Evolutionary conservation across 2,113 vertebrate species (phyloP).

Genomic region (Stegostoma tigrinum): DNA sequence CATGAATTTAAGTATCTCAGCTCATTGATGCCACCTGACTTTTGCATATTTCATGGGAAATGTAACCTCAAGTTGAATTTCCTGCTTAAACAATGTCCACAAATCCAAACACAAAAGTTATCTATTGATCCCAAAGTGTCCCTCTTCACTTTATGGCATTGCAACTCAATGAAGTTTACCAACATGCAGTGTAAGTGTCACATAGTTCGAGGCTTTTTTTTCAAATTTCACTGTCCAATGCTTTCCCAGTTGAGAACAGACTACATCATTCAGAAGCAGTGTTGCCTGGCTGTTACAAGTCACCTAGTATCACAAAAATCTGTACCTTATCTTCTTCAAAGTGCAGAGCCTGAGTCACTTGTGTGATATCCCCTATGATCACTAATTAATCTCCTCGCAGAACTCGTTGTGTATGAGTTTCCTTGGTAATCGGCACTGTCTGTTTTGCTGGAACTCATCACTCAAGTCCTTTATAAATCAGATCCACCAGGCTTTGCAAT

Average conservation of each 20-base stretch:
- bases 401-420: no score
- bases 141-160: no score
- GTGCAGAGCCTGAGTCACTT: neutral
- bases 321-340: neutral
- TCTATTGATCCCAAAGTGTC: neutral
- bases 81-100: neutral
- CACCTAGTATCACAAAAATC: no score
- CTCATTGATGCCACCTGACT: neutral
- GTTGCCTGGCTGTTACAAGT: neutral
- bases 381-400: no score
- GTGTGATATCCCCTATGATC: no score
- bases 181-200: neutral
- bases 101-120: neutral
- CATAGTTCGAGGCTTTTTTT: neutral
- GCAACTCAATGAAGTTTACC: neutral
- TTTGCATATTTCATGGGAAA: neutral
- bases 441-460: no score
- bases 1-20: neutral
- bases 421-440: no score
- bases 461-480: no score
- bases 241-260: neutral
- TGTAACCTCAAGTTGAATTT: neutral
- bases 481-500: no score
- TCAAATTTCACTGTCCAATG: neutral
- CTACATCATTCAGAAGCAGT: neutral